These are phyloP conservation scores for Anthoscopus minutus DNA, from an alignment of 2,113 vertebrate genomes.

Conservation along the genomic window DNA sequence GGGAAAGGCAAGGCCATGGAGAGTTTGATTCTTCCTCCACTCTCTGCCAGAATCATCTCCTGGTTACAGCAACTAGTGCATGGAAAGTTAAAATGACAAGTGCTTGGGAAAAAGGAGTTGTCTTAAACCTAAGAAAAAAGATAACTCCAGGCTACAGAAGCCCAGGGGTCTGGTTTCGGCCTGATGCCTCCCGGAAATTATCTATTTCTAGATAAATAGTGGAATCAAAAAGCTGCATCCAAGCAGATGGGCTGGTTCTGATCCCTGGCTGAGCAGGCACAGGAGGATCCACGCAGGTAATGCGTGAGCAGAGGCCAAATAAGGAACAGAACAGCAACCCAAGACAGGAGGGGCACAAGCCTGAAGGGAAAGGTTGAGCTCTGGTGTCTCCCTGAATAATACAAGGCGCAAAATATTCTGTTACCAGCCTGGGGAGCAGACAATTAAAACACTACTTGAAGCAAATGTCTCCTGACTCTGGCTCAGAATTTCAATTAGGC, in stretches of 20 bases:
- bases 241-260: not conserved
- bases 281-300: not conserved
- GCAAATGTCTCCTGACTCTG: slow-evolving; percentile 61
- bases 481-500: slow-evolving; percentile 62
- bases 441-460: slow-evolving; percentile 68
- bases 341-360: not conserved
- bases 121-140: not conserved
- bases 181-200: not conserved
- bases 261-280: not conserved
- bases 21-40: not conserved
- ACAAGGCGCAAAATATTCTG: slow-evolving; percentile 48
- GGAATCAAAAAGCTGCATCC: not conserved
- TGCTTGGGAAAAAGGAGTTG: not conserved
- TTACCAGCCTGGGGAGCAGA: slow-evolving; percentile 60
- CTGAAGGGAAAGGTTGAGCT: slow-evolving; percentile 39
- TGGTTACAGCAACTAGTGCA: not conserved
- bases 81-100: not conserved
- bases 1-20: not conserved
- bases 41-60: not conserved
- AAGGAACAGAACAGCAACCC: slow-evolving; percentile 7
- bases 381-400: slow-evolving; percentile 57
- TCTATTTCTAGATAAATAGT: not conserved
- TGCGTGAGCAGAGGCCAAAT: not conserved
- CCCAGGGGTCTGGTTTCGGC: not conserved
- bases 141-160: not conserved